Evolutionary conservation across 2,113 vertebrate species (phyloP).

Genomic region (Shinisaurus crocodilurus): DNA sequence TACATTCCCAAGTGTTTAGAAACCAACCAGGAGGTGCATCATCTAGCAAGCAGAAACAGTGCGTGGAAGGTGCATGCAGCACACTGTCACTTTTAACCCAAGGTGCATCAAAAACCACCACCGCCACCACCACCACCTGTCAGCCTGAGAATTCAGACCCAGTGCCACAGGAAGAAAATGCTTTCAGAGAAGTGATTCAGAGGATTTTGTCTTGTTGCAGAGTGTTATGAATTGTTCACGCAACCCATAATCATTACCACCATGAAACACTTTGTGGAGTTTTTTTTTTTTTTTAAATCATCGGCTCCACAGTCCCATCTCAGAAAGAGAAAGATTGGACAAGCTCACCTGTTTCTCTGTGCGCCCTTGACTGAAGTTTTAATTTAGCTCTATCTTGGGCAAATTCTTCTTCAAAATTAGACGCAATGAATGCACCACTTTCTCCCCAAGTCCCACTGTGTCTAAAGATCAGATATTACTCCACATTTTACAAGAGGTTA

Average conservation of each 20-base stretch:
- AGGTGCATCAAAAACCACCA: neutral
- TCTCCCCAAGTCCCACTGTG: conserved; percentile 41
- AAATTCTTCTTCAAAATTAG: conserved; percentile 42
- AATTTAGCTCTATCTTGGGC: conserved; percentile 34
- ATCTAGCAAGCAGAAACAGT: no score
- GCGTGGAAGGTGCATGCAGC: neutral
- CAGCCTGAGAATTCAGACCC: conserved; percentile 3
- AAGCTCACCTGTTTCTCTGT: conserved; percentile 23
- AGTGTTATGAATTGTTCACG: neutral
- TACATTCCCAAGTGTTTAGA: no score
- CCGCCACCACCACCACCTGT: conserved; percentile 43
- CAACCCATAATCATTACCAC: neutral
- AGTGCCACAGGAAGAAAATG: neutral
- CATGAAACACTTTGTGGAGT: neutral
- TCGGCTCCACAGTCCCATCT: conserved; percentile 5
- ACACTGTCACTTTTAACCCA: neutral
- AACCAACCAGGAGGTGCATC: no score
- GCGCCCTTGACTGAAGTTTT: conserved; percentile 34
- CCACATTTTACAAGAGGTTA: conserved; percentile 34
- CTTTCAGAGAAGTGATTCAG: neutral
- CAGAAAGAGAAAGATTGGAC: conserved; percentile 11
- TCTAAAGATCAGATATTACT: conserved; percentile 52
- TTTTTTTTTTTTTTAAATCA: neutral
- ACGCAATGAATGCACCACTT: conserved; percentile 49
- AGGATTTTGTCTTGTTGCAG: neutral